Conservation (phyloP, 2,113 vertebrate genomes). For the Mixornis gularis region DNA sequence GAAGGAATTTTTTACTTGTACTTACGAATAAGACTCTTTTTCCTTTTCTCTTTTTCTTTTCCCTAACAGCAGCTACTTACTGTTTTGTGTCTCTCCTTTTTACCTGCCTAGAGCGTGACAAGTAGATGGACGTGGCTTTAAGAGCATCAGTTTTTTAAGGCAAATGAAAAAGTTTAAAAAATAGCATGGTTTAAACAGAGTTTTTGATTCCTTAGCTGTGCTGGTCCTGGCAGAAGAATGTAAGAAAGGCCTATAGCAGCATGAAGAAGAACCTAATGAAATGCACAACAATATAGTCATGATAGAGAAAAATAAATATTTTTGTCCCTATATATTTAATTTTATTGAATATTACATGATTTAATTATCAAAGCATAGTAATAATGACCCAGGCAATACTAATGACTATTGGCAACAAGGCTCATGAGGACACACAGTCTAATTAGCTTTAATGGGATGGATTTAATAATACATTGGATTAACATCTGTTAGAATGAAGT, state of each 20-base stretch:
- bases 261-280: neutral
- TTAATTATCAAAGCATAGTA: conserved; percentile 26
- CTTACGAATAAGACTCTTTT: neutral
- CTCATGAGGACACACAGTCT: neutral
- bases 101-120: neutral
- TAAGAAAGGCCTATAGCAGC: neutral
- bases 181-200: neutral
- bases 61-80: neutral
- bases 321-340: neutral
- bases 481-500: conserved; percentile 15
- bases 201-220: neutral
- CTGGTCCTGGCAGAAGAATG: neutral
- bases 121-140: neutral
- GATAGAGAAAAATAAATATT: neutral
- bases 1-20: neutral
- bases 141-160: neutral
- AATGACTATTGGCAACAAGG: conserved; percentile 17
- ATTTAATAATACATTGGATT: conserved; percentile 48
- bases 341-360: conserved; percentile 19
- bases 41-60: neutral
- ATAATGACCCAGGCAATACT: neutral
- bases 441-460: conserved; percentile 36
- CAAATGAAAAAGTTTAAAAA: neutral
- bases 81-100: neutral
- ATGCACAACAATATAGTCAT: neutral